These are phyloP conservation scores for Eumeta japonica DNA, from an alignment of 1,140 invertebrate species.

Conservation along the genomic window DNA sequence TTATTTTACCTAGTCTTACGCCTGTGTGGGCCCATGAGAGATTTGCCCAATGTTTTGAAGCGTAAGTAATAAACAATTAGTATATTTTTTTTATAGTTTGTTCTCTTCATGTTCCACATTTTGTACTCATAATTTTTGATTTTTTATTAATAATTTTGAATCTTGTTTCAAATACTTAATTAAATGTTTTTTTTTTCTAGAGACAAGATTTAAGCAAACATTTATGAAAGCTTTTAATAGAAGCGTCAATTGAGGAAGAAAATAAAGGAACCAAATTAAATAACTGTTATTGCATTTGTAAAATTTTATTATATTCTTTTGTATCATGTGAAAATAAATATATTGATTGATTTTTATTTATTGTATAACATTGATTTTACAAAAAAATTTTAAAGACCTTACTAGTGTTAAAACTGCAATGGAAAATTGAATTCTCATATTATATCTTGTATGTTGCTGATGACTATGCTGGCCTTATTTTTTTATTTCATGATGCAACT, in stretches of 20 bases:
- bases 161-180: no score
- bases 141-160: conserved; percentile 2
- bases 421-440: no score
- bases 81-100: background rate
- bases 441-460: no score
- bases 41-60: conserved; percentile 42
- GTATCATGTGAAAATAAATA: no score
- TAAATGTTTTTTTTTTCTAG: conserved; percentile 25
- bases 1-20: conserved; percentile 55
- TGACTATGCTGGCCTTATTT: no score
- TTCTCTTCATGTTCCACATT: background rate
- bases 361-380: no score
- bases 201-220: conserved; percentile 42
- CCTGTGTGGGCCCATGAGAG: conserved; percentile 45
- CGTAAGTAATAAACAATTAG: conserved; percentile 22
- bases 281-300: conserved; percentile 3
- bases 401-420: no score
- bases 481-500: no score
- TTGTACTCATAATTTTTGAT: conserved; percentile 3
- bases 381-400: no score
- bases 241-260: conserved; percentile 22
- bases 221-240: conserved; percentile 29
- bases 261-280: conserved; percentile 6
- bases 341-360: no score
- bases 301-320: no score